Evolutionary conservation across 2,113 vertebrate genomes (phyloP).

Genomic region (Terrapene triunguis): DNA sequence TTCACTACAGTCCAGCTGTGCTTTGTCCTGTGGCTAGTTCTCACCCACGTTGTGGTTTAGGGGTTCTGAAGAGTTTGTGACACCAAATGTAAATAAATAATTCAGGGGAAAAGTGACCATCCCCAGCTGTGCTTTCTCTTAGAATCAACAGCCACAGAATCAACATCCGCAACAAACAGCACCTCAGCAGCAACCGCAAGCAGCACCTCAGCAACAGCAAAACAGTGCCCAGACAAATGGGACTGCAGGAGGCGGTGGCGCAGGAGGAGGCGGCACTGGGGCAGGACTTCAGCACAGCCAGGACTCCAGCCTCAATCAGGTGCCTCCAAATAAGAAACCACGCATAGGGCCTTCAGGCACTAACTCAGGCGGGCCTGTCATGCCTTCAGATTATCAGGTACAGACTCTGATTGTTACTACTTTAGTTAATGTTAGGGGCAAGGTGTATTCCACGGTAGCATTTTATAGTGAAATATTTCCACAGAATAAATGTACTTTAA

Average conservation of each 20-base stretch:
- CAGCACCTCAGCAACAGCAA: slow-evolving; percentile 83
- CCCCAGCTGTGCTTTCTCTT: background rate
- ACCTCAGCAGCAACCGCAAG: slow-evolving; percentile 82
- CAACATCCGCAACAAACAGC: slow-evolving; percentile 92
- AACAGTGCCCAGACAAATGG: slow-evolving; percentile 93
- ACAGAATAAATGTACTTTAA: background rate
- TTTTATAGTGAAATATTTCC: background rate
- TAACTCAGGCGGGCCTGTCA: slow-evolving; percentile 90
- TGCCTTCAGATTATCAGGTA: slow-evolving; percentile 98
- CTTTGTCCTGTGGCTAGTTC: rapidly evolving
- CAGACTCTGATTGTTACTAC: background rate
- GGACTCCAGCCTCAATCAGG: slow-evolving; percentile 89
- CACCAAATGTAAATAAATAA: rapidly evolving
- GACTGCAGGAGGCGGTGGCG: slow-evolving; percentile 76
- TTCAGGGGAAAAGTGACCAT: background rate
- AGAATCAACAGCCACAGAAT: slow-evolving; percentile 93
- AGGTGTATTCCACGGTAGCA: rapidly evolving
- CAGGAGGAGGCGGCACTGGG: slow-evolving; percentile 60
- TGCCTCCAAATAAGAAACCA: slow-evolving; percentile 95
- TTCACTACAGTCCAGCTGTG: rapidly evolving
- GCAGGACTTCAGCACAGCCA: slow-evolving; percentile 89
- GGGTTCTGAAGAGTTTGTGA: background rate
- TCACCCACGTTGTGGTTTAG: rapidly evolving
- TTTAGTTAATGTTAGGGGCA: background rate
- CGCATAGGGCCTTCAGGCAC: slow-evolving; percentile 92